Evolutionary conservation across 2,888 invertebrate genomes (phyloP), one percentile per base, ranked within the genome.

Genomic region (Argynnis bischoffii): DNA sequence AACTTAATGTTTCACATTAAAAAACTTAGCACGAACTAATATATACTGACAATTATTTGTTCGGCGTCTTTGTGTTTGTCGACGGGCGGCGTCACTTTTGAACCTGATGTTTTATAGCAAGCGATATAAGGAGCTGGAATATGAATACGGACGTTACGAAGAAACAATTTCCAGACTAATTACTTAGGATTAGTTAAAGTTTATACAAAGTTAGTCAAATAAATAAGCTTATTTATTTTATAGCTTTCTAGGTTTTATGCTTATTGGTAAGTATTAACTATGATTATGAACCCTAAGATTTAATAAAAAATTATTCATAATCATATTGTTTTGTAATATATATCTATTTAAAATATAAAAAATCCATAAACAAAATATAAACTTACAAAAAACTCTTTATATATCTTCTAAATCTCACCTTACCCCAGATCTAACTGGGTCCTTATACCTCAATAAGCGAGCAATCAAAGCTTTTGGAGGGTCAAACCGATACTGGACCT

Each of bases 401-500:
- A 61, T 61, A 51, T 51, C 35, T 51, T 41, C 13, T 4, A 55
- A 48, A 63, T 59, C 31, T 69, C 72, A 41, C 35, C 35, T 41
- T 11, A 41, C 2, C 72, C 66, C 64, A 1, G 64, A 54, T 75
- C 66, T 63, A 64, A 46, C 26, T 15, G 55, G n/a, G 6, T 11
- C 63, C 63, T 69, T 56, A 53, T 54, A 47, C 68, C 75, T 72
- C 81, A 82, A 84, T 82, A 82, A 76, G 80, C 77, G 75, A 79
- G 83, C 85, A 89, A 90, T 89, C 89, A 87, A 87, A 85, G 78
- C 78, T 76, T n/a, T 76, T 74, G 74, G 83, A 82, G 85, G 87
- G 86, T 84, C 81, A 83, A 82, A 81, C 86, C 88, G 86, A 87
- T 87, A 88, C 84, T 82, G 85, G 79, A 80, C 84, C 86, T 80